These are phyloP conservation scores for Epistrophe grossulariae DNA, from an alignment of 2,888 invertebrate species.

Conservation along the genomic window DNA sequence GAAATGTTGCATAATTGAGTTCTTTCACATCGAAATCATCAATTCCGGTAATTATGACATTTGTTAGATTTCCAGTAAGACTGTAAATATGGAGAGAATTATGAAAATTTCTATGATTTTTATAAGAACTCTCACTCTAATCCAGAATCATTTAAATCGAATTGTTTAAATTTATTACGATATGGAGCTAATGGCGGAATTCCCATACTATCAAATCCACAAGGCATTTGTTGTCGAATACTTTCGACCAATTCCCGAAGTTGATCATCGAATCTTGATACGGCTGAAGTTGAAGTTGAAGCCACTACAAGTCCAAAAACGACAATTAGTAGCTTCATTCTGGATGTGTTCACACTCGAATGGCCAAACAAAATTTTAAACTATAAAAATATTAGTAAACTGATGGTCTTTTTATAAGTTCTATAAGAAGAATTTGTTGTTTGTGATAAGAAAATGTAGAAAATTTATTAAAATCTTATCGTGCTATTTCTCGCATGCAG, in stretches of 20 bases:
- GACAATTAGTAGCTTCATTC: slow-evolving; percentile 35
- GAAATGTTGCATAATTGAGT: slow-evolving; percentile 78
- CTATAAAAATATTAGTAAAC: background rate
- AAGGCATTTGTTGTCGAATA: slow-evolving; percentile 81
- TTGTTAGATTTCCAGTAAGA: slow-evolving; percentile 78
- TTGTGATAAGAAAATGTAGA: slow-evolving; percentile 31
- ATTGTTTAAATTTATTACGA: slow-evolving; percentile 73
- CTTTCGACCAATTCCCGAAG: slow-evolving; percentile 80
- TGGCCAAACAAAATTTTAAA: background rate
- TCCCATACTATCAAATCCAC: slow-evolving; percentile 79
- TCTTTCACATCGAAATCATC: slow-evolving; percentile 79
- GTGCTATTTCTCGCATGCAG: slow-evolving; percentile 28
- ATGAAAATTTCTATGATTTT: background rate
- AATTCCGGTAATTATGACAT: slow-evolving; percentile 78
- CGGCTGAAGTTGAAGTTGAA: slow-evolving; percentile 45
- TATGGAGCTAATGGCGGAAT: slow-evolving; percentile 81
- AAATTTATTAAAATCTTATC: slow-evolving; percentile 57
- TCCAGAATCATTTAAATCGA: slow-evolving; percentile 64
- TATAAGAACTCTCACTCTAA: slow-evolving; percentile 76
- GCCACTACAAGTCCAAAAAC: slow-evolving; percentile 39
- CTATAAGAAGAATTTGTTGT: background rate
- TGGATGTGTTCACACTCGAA: background rate
- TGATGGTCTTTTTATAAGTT: slow-evolving; percentile 33
- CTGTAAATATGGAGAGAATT: slow-evolving; percentile 56
- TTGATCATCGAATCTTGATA: slow-evolving; percentile 79